phyloP scores from a whole-genome alignment of 2,888 invertebrate genomes.

The Synanthedon vespiformis region DNA sequence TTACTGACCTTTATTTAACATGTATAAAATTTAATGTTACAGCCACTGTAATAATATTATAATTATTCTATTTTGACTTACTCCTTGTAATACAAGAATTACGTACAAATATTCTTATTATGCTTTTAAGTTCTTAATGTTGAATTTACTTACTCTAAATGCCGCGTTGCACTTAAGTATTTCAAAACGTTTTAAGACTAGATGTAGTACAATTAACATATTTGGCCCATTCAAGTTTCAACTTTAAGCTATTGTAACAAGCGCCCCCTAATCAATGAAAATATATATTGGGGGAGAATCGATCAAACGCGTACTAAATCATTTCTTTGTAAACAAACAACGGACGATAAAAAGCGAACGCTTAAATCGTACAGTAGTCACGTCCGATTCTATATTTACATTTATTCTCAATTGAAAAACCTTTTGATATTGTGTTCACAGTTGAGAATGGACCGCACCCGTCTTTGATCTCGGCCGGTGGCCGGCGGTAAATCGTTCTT shows the following conservation, averaged over 20 bases:
- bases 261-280: conserved; percentile 16
- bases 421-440: conserved; percentile 30
- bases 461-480: conserved; percentile 53
- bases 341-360: conserved; percentile 1
- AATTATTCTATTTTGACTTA: too few relatives aligned
- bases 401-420: conserved; percentile 18
- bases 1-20: too few relatives aligned
- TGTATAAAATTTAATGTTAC: too few relatives aligned
- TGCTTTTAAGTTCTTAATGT: too few relatives aligned
- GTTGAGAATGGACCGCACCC: conserved; percentile 7
- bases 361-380: conserved; percentile 8
- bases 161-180: too few relatives aligned
- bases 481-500: conserved; percentile 34
- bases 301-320: conserved; percentile 3
- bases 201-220: too few relatives aligned
- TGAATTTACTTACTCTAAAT: too few relatives aligned
- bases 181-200: too few relatives aligned
- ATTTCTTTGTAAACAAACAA: conserved; percentile 4
- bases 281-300: conserved; percentile 8
- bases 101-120: too few relatives aligned
- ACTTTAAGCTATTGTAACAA: conserved; percentile 8
- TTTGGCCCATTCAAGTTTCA: too few relatives aligned
- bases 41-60: too few relatives aligned
- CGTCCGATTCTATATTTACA: conserved; percentile 34
- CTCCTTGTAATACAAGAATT: too few relatives aligned